Evolutionary conservation across 1,140 invertebrate genomes (phyloP), one percentile per base, ranked within the genome.

Genomic region (Samia ricini): DNA sequence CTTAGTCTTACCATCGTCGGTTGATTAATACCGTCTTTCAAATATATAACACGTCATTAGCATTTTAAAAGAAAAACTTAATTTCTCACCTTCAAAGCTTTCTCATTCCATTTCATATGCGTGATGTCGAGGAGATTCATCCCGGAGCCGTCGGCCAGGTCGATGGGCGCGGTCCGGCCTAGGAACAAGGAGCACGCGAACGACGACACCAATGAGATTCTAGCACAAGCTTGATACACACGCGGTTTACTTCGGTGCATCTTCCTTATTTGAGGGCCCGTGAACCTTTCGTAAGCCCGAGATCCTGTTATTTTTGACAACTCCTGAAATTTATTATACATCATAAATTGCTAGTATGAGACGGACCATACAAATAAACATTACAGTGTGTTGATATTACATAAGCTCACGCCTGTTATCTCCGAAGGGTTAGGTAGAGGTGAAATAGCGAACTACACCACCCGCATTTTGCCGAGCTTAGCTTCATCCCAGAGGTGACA

Each of bases 101-200:
- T 77, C 26, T 93, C 81, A 63, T 94, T 92, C 98, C 98, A 99
- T 48, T 91, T 90, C 91, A 96, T 96, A 0, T 83, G 93, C 29
- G 89, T 92, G 42, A 99, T 97, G 85, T 99, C 94, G 61, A 99
- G 89, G 15, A 99, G 91, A 90, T 99, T 99, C 98, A 99, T 99
- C 24, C 98, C 98, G 3, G 98, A 99, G 0, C 95, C 98, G 91
- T 99, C 98, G 0, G 97, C 94, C 66, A 93, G 93, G 85, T 99
- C 98, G 55, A 99, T 98, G 0, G 96, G 94, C 0, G 97, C 97
- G 76, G 98, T 96, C 74, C 94, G 91, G 0, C 98, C 98, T n/a
- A 98, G 80, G 72, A 99, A 96, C 19, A 99, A 79, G 0, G 96
- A 97, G 57, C 96, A 96, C 0, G 95, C 93, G 89, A 99, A 99